These are phyloP conservation scores for Epinotia ramella DNA, from an alignment of 2,888 invertebrate species.

Conservation along the genomic window DNA sequence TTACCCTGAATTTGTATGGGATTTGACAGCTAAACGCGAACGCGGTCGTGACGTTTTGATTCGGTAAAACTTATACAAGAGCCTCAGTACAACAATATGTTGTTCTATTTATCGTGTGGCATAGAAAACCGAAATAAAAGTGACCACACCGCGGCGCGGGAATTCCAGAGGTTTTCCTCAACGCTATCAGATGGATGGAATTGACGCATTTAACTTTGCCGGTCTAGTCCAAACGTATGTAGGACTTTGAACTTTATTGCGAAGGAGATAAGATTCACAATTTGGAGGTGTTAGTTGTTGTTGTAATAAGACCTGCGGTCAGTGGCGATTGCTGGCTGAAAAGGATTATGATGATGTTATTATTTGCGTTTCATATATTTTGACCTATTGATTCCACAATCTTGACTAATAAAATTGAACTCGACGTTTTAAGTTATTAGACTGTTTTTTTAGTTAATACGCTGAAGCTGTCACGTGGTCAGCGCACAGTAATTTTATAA, in stretches of 20 bases:
- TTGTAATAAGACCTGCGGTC: neutral
- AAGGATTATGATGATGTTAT: neutral
- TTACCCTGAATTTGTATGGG: too few relatives aligned
- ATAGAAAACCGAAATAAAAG: constrained; percentile 8
- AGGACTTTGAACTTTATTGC: constrained; percentile 1
- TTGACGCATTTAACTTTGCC: neutral
- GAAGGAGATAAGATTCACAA: neutral
- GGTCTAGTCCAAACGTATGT: neutral
- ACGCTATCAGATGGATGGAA: constrained; percentile 22
- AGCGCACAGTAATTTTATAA: too few relatives aligned
- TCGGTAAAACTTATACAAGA: too few relatives aligned
- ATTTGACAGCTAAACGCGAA: too few relatives aligned
- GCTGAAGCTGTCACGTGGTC: too few relatives aligned
- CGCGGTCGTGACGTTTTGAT: too few relatives aligned
- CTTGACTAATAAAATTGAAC: too few relatives aligned
- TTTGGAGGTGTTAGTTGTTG: neutral
- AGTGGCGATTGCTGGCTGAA: neutral
- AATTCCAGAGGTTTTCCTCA: constrained; percentile 30
- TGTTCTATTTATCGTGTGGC: neutral
- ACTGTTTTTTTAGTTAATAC: too few relatives aligned
- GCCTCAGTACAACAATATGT: too few relatives aligned
- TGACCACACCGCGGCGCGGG: constrained; percentile 26
- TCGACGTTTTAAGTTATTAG: too few relatives aligned
- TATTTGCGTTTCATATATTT: too few relatives aligned
- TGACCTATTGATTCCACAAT: too few relatives aligned